Percentiles rank a stretch among this genome's conserved stretches.
Conservation (phyloP, 2,113 vertebrate genomes). For the Campylorhamphus procurvoides region DNA sequence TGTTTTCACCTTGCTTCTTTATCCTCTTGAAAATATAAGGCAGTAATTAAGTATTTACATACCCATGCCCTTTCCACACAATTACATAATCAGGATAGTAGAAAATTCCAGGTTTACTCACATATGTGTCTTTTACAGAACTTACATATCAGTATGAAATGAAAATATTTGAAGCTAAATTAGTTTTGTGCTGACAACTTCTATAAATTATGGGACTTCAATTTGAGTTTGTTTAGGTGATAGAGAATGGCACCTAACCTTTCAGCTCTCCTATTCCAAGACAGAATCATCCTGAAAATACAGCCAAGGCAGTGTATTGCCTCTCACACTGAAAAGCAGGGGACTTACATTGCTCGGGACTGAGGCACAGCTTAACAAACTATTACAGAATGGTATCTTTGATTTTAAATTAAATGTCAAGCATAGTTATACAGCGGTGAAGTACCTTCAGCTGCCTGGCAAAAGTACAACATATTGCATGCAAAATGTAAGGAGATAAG, state of each 20-base stretch:
- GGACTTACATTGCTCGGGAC: neutral
- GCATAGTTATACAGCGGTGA: constrained; percentile 49
- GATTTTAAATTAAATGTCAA: constrained; percentile 76
- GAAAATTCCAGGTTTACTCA: neutral
- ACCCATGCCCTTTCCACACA: neutral
- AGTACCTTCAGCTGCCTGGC: constrained; percentile 23
- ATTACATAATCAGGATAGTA: neutral
- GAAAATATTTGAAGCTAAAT: constrained; percentile 22
- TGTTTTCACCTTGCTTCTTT: neutral
- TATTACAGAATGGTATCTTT: constrained; percentile 50
- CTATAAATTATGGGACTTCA: neutral
- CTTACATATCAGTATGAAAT: neutral
- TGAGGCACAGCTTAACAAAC: constrained; percentile 54
- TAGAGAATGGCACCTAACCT: neutral
- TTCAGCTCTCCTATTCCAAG: neutral
- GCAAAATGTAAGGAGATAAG: neutral
- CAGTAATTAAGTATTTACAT: neutral
- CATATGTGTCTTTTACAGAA: neutral
- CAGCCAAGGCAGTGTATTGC: neutral
- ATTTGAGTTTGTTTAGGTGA: neutral
- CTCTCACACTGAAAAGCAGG: constrained; percentile 14
- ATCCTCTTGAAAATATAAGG: neutral
- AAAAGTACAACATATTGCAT: constrained; percentile 12
- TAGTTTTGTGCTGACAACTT: constrained; percentile 6
- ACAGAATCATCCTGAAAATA: constrained; percentile 7